Conservation (phyloP, 2,888 invertebrate species). For the Meteorus cinctellus region DNA sequence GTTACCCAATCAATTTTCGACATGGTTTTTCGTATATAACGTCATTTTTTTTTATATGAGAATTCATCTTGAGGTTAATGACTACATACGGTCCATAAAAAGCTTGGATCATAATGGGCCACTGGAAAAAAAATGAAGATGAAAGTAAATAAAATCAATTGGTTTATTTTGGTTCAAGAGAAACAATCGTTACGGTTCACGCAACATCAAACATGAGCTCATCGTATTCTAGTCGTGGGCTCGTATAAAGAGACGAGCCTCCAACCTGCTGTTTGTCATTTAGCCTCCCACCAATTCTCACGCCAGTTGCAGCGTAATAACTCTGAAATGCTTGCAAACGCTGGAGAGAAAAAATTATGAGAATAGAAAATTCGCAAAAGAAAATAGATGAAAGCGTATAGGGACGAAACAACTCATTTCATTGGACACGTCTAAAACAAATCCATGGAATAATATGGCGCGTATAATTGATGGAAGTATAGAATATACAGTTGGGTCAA, state of each 20-base stretch:
- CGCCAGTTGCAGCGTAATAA: conserved; percentile 7
- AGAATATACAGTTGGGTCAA: conserved; percentile 1
- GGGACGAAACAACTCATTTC: neutral
- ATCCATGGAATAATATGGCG: neutral
- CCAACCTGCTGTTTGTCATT: conserved; percentile 29
- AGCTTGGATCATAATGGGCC: neutral
- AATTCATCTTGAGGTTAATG: neutral
- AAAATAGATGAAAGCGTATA: conserved; percentile 3
- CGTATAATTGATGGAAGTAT: neutral
- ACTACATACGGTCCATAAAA: neutral
- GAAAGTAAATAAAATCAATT: neutral
- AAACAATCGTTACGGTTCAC: neutral
- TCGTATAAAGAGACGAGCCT: conserved; percentile 39
- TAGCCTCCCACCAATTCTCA: conserved; percentile 13
- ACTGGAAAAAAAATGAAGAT: neutral
- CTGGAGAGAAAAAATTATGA: neutral
- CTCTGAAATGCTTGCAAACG: neutral
- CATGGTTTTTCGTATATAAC: neutral
- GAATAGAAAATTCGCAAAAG: neutral
- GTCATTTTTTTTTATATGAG: neutral
- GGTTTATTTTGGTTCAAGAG: neutral
- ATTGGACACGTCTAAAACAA: neutral
- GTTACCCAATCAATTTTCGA: neutral
- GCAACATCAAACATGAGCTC: conserved; percentile 41
- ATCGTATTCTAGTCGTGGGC: conserved; percentile 23